Evolutionary conservation across 2,888 invertebrate genomes (phyloP), one percentile per base, ranked within the genome.

Genomic region (Drosophila prostipennis): DNA sequence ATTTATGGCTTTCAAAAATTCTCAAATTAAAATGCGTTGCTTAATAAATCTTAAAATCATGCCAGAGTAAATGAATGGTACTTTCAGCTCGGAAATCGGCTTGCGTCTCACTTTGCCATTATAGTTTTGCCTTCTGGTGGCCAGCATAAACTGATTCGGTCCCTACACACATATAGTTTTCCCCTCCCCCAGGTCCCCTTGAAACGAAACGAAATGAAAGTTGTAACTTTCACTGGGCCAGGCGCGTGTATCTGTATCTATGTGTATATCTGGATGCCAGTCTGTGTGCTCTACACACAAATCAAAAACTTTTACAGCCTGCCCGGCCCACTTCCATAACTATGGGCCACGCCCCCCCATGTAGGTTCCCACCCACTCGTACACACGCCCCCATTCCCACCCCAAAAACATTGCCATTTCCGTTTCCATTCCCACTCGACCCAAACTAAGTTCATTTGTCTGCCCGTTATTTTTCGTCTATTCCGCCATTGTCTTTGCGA

Each of bases 271-370:
- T 34, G 43, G 52, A 32, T 52, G 10, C 43, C 54, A 40, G 57
- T 58, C 39, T 61, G 64, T 61, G 59, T 67, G 65, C 56, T 69
- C 69, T 73, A 73, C 68, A 83, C 87, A 80, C 87, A 83, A 83
- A 86, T 80, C 79, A 80, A 80, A 85, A 80, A 80, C 80, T 80
- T 80, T 82, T 82, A 80, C 82, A 79, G 65, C 60, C 60, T 72
- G 76, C 67, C 36, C 6, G 46, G 56, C 52, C 29, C 64, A 34
- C 64, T 67, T 37, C 37, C 46, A 55, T 67, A 68, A 55, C 67
- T 55, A 67, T 67, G 14, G 16, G 46, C 45, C 26, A 46, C 46
- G 46, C 46, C 46, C 46, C 46, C 34, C 46, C 34, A n/a, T 29
- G 19, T 45, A 34, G 34, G 54, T 36, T 52, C 52, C 56, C 56